phyloP scores from a whole-genome alignment of 1,140 invertebrate genomes.

The Eriosoma lanigerum region DNA sequence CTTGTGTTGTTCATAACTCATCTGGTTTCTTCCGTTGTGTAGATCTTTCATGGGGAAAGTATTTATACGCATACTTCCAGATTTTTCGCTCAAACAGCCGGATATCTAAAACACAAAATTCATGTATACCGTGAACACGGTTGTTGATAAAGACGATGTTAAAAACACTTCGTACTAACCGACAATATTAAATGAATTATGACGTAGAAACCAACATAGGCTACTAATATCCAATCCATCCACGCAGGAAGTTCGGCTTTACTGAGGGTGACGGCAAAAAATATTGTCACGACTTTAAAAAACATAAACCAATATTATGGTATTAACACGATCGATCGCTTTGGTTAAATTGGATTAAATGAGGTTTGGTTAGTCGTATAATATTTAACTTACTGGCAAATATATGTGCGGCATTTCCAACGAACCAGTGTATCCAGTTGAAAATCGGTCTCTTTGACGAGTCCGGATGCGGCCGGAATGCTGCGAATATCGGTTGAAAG shows the following conservation, averaged over 20 bases:
- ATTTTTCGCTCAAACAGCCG: constrained; percentile 72
- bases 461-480: constrained; percentile 82
- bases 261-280: constrained; percentile 82
- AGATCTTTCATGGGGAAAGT: constrained; percentile 83
- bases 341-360: neutral
- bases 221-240: constrained; percentile 83
- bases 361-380: too few species aligned
- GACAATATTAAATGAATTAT: constrained; percentile 85
- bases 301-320: constrained; percentile 53
- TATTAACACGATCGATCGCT: neutral
- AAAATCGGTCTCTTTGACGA: constrained; percentile 79
- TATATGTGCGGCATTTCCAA: constrained; percentile 90
- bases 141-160: neutral
- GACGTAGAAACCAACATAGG: constrained; percentile 86
- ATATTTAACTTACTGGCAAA: constrained; percentile 73
- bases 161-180: constrained; percentile 63
- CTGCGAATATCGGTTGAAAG: constrained; percentile 85
- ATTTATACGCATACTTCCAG: constrained; percentile 71
- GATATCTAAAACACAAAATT: constrained; percentile 64
- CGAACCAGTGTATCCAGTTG: constrained; percentile 93
- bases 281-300: constrained; percentile 83
- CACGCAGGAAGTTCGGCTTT: constrained; percentile 84
- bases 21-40: constrained; percentile 63
- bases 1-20: constrained; percentile 66
- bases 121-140: neutral